A percentile compares a stretch with the other conserved stretches of the same genome.
phyloP scores from a whole-genome alignment of 2,797 vertebrate species.

The Coendou prehensilis region DNA sequence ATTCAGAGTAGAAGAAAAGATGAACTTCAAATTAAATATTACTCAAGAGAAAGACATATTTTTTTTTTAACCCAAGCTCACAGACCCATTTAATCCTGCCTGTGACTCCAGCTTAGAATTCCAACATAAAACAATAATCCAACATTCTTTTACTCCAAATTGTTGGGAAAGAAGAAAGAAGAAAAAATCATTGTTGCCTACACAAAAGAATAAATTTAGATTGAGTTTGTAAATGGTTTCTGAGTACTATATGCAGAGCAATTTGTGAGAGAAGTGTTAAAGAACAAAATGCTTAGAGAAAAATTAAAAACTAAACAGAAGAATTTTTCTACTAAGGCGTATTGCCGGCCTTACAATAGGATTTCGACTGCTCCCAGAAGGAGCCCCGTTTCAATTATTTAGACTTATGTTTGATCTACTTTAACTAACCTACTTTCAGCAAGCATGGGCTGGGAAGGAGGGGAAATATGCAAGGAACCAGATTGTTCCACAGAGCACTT shows the following conservation, averaged over 20 bases:
- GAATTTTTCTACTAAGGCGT: constrained; percentile 17
- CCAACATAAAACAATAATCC: background rate
- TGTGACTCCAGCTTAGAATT: background rate
- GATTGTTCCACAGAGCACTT: constrained; percentile 22
- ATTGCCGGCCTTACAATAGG: constrained; percentile 37
- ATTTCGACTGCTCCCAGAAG: constrained; percentile 69
- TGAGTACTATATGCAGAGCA: background rate
- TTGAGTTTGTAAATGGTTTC: background rate
- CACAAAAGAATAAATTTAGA: background rate
- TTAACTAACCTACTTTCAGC: constrained; percentile 81
- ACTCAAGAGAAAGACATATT: background rate
- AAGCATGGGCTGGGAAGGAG: constrained; percentile 1
- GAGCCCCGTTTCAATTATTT: constrained; percentile 78
- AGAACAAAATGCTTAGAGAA: constrained; percentile 55
- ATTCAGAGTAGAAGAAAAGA: constrained; percentile 6
- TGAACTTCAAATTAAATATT: background rate
- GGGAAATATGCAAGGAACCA: constrained; percentile 43
- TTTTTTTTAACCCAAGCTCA: background rate
- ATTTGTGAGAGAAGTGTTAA: background rate
- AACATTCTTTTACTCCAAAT: constrained; percentile 24
- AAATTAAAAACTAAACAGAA: constrained; percentile 62
- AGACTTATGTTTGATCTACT: constrained; percentile 78
- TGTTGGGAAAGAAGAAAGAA: background rate
- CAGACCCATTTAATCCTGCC: background rate
- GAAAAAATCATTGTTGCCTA: background rate